A percentile compares a stretch with the other conserved stretches of the same genome.
Evolutionary conservation across 2,888 invertebrate genomes (phyloP).

Genomic region (Eretmocerus hayati): DNA sequence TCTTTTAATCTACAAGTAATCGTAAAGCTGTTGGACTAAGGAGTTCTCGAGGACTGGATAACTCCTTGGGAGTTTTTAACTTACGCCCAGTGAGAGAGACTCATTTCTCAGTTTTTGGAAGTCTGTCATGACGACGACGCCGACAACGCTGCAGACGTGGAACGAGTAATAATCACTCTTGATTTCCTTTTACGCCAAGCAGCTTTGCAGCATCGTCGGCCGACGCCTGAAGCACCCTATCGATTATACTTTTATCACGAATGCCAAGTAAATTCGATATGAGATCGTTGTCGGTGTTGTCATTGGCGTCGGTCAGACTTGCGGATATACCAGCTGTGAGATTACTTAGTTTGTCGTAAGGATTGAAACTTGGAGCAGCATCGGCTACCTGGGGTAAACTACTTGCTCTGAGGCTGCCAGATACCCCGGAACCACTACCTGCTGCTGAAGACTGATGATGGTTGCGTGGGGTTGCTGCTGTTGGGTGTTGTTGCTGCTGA

Average conservation of each 20-base stretch:
- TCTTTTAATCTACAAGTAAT: too few relatives aligned
- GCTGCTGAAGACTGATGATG: background rate
- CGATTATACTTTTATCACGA: conserved; percentile 76
- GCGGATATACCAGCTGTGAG: conserved; percentile 21
- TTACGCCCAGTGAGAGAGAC: too few relatives aligned
- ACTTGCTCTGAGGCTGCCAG: conserved; percentile 25
- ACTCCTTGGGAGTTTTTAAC: too few relatives aligned
- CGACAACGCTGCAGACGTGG: too few relatives aligned
- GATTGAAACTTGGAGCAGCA: conserved; percentile 39
- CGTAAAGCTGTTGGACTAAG: too few relatives aligned
- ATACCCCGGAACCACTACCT: too few relatives aligned
- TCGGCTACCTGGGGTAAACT: conserved; percentile 40
- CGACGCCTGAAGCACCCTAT: conserved; percentile 73
- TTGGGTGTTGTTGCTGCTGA: conserved; percentile 42
- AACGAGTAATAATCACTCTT: conserved; percentile 36
- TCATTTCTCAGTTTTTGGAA: too few relatives aligned
- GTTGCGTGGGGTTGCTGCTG: conserved; percentile 36
- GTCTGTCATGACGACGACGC: too few relatives aligned
- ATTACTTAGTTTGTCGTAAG: conserved; percentile 38
- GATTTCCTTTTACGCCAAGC: conserved; percentile 69
- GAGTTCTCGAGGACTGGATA: too few relatives aligned
- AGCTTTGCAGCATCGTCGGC: conserved; percentile 84
- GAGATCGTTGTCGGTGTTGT: conserved; percentile 59
- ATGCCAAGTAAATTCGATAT: conserved; percentile 87
- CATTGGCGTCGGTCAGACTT: conserved; percentile 41